Conservation (phyloP, 2,888 invertebrate species). For the Cheilosia grossa region DNA sequence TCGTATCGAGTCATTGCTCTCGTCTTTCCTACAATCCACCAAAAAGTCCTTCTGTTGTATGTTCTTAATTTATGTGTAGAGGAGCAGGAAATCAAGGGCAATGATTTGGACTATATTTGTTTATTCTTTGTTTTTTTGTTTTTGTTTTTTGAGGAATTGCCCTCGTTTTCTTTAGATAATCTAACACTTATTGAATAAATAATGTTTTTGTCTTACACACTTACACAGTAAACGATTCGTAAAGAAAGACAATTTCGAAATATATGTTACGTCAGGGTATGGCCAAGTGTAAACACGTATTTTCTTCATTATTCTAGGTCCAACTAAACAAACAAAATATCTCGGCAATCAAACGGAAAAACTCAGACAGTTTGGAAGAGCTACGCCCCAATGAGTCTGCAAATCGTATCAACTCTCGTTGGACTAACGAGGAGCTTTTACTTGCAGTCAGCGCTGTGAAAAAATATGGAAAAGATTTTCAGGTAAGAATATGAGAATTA, state of each 20-base stretch:
- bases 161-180: conserved; percentile 46
- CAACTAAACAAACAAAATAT: conserved; percentile 97
- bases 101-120: conserved; percentile 44
- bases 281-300: conserved; percentile 29
- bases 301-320: conserved; percentile 86
- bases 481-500: conserved; percentile 84
- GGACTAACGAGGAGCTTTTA: conserved; percentile 96
- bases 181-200: conserved; percentile 25
- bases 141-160: conserved; percentile 27
- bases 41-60: conserved; percentile 25
- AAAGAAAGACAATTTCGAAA: background rate
- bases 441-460: conserved; percentile 95
- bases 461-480: conserved; percentile 92
- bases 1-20: conserved; percentile 64
- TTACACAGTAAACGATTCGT: conserved; percentile 4
- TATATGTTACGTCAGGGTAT: background rate
- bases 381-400: conserved; percentile 86
- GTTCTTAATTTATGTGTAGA: conserved; percentile 16
- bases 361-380: conserved; percentile 81
- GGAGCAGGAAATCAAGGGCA: conserved; percentile 56
- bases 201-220: conserved; percentile 18
- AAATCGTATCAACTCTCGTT: conserved; percentile 91
- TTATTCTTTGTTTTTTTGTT: too few species aligned
- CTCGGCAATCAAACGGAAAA: conserved; percentile 93
- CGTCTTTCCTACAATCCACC: conserved; percentile 41